Evolutionary conservation across 2,113 vertebrate genomes (phyloP).

Genomic region (Malurus elegans): DNA sequence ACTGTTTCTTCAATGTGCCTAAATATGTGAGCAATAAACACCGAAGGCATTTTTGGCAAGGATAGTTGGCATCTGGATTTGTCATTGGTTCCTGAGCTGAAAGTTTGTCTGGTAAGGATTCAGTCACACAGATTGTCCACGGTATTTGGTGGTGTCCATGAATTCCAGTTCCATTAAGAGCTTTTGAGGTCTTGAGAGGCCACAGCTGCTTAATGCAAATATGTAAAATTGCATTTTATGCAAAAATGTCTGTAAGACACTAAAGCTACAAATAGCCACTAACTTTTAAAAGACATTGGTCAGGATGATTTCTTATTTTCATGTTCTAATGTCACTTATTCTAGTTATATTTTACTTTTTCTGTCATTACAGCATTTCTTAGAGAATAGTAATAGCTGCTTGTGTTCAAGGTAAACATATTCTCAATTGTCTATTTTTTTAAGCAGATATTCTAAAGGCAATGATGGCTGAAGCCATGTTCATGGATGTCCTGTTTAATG

Average conservation of each 20-base stretch:
- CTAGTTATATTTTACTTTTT: background rate
- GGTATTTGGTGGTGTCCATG: background rate
- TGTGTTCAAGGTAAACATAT: background rate
- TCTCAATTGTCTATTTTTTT: background rate
- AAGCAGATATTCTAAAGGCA: background rate
- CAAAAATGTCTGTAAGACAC: background rate
- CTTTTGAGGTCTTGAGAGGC: background rate
- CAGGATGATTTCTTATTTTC: background rate
- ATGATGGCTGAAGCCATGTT: background rate
- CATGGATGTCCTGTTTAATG: background rate
- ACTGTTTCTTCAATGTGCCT: background rate
- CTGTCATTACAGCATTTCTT: background rate
- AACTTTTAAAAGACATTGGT: background rate
- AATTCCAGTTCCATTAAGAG: background rate
- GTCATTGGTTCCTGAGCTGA: background rate
- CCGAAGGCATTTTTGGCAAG: background rate
- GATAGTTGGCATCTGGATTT: background rate
- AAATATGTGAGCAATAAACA: background rate
- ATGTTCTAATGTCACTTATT: background rate
- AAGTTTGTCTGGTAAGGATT: background rate
- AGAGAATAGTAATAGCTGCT: background rate
- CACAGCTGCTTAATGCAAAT: background rate
- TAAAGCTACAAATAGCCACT: background rate
- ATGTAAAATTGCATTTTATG: background rate
- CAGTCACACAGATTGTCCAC: accelerated